A percentile compares a stretch with the other conserved stretches of the same genome.
Evolutionary conservation across 2,888 invertebrate genomes (phyloP).

Genomic region (Watsonalla cultraria): DNA sequence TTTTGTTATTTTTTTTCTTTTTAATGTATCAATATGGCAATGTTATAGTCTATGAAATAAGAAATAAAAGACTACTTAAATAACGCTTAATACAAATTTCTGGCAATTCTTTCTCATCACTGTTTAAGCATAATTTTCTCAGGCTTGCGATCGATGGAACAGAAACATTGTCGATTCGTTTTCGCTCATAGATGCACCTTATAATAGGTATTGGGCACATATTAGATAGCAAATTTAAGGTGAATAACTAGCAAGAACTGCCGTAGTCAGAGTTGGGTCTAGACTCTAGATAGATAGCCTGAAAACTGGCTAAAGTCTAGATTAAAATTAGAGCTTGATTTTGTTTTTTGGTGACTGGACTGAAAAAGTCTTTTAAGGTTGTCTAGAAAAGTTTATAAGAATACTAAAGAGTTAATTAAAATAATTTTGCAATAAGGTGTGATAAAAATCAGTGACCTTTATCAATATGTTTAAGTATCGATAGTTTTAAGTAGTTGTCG

Average conservation of each 20-base stretch:
- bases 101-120: neutral
- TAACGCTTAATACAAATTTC: neutral
- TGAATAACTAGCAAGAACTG: constrained; percentile 61
- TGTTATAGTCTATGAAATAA: too few species aligned
- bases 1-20: neutral
- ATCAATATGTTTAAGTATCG: neutral
- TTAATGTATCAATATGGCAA: too few species aligned
- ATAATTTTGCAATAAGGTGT: neutral
- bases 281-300: constrained; percentile 32
- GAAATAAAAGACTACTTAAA: too few species aligned
- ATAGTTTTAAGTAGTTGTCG: neutral
- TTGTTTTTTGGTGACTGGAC: neutral
- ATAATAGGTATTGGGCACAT: constrained; percentile 56
- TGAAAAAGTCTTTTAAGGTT: neutral
- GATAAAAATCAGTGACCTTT: neutral
- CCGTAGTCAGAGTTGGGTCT: constrained; percentile 43
- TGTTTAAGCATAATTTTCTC: constrained; percentile 15
- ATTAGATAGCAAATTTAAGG: constrained; percentile 50
- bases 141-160: constrained; percentile 56
- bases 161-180: constrained; percentile 45
- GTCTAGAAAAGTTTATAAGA: neutral
- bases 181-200: constrained; percentile 68
- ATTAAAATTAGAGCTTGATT: constrained; percentile 8
- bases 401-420: neutral
- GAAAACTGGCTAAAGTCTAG: constrained; percentile 11